A percentile compares a stretch with the other conserved stretches of the same genome.
phyloP scores from a whole-genome alignment of 2,113 vertebrate species.

The Andinoacara biseriatus region DNA sequence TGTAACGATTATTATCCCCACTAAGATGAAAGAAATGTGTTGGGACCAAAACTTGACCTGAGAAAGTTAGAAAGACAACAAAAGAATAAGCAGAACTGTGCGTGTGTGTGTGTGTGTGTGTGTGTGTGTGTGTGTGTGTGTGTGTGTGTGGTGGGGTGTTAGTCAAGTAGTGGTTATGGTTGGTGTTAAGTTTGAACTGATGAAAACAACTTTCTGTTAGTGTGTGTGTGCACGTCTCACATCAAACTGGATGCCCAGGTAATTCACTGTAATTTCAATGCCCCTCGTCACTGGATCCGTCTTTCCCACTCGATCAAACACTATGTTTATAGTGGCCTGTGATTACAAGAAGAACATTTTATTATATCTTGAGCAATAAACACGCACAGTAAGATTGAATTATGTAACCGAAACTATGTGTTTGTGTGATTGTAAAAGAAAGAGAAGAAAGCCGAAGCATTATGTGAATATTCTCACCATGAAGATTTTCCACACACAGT shows the following conservation, averaged over 20 bases:
- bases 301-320: slow-evolving; percentile 97
- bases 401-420: neutral
- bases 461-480: slow-evolving; percentile 85
- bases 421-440: neutral
- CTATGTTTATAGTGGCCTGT: slow-evolving; percentile 98
- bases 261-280: slow-evolving; percentile 99
- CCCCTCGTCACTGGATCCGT: slow-evolving; percentile 98
- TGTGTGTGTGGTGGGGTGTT: no score
- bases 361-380: neutral
- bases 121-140: no score
- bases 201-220: neutral
- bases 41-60: slow-evolving; percentile 99
- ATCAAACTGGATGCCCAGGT: slow-evolving; percentile 97
- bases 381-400: neutral
- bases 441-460: neutral
- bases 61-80: neutral
- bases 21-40: slow-evolving; percentile 98
- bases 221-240: slow-evolving; percentile 78
- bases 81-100: neutral
- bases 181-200: neutral
- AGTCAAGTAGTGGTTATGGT: neutral
- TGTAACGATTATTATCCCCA: slow-evolving; percentile 98
- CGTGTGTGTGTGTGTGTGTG: no score
- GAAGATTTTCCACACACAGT: slow-evolving; percentile 99
- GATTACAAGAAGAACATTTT: slow-evolving; percentile 10